Conservation (phyloP, 1,140 invertebrate genomes). For the Ruditapes philippinarum region DNA sequence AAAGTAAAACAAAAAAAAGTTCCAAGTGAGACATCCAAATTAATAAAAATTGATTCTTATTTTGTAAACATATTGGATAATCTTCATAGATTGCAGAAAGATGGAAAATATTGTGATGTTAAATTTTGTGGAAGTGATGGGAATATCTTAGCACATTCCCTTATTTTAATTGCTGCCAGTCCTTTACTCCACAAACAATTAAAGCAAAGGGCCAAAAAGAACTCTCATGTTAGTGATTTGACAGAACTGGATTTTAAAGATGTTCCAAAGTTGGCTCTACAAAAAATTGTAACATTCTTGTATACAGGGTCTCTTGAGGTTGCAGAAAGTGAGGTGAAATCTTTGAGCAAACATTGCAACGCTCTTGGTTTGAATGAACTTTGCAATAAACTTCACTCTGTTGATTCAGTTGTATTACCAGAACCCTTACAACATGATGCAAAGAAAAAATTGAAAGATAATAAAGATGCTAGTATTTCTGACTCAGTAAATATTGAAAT, state of each 20-base stretch:
- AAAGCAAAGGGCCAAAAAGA: neutral
- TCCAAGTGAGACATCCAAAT: neutral
- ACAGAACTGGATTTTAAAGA: neutral
- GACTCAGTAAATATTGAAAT: too few relatives aligned
- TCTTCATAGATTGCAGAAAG: conserved; percentile 8
- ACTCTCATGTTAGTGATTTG: neutral
- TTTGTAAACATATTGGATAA: conserved; percentile 5
- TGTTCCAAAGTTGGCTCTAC: conserved; percentile 4
- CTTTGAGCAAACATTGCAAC: conserved; percentile 11
- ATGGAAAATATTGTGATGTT: conserved; percentile 24
- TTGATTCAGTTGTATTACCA: neutral
- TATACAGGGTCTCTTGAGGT: conserved; percentile 6
- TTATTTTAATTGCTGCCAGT: neutral
- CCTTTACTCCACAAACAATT: conserved; percentile 1
- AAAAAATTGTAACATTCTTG: conserved; percentile 23
- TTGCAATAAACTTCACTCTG: neutral
- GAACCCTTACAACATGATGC: neutral
- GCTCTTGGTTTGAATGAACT: neutral
- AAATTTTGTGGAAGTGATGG: neutral
- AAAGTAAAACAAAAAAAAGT: neutral
- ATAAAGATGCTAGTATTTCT: too few relatives aligned
- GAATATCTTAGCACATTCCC: neutral
- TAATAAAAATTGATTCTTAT: conserved; percentile 6
- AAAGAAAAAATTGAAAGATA: too few relatives aligned
- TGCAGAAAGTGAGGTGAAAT: neutral